Percentiles rank a stretch among this genome's conserved stretches.
Conservation (phyloP, 2,113 vertebrate genomes). For the Gavialis gangeticus region DNA sequence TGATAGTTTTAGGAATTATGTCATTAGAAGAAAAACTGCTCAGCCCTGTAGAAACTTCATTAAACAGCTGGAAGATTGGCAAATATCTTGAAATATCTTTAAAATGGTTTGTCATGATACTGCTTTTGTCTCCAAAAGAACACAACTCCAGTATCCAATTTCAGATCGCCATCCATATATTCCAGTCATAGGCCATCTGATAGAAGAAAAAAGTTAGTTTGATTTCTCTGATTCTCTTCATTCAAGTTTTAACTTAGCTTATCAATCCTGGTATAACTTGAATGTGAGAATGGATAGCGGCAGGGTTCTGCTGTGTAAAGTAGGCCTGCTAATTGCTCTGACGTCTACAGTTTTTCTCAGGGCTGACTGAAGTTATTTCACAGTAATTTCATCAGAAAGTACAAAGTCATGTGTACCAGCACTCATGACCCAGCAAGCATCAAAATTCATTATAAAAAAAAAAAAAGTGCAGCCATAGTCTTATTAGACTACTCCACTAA, state of each 20-base stretch:
- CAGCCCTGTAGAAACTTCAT: neutral
- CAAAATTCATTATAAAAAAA: slow-evolving; percentile 29
- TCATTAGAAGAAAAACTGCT: neutral
- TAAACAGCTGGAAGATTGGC: neutral
- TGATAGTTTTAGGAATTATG: neutral
- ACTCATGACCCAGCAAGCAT: slow-evolving; percentile 12
- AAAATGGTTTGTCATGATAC: neutral
- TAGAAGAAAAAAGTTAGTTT: neutral
- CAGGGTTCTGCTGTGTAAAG: neutral
- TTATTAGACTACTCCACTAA: slow-evolving; percentile 21
- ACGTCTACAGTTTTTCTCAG: neutral
- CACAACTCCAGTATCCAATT: neutral
- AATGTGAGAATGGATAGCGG: neutral
- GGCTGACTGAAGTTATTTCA: neutral
- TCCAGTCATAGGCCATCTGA: neutral
- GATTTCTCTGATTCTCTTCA: neutral
- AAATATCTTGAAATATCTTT: neutral
- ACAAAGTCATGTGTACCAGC: neutral
- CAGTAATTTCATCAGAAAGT: neutral
- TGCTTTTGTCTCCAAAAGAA: neutral
- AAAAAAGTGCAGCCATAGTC: neutral
- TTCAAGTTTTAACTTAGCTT: neutral
- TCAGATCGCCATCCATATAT: neutral
- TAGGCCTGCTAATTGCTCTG: neutral
- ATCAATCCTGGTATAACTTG: neutral